Evolutionary conservation across 37 sponge, comb jelly and placozoan species (phyloP), one percentile per base, ranked within the genome.

Genomic region (Corticium candelabrum): DNA sequence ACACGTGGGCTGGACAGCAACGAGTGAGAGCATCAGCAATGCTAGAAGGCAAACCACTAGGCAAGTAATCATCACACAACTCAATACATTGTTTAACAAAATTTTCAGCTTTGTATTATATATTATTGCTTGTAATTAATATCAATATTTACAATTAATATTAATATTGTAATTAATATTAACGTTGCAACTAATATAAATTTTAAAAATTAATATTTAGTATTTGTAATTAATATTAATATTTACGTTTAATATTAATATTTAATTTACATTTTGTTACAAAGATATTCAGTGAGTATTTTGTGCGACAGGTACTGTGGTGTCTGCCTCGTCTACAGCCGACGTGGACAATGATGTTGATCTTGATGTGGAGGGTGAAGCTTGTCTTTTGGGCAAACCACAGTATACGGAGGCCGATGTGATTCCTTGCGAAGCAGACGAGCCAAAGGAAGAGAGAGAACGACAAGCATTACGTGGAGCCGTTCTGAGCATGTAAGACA

Each of bases 351-450:
- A 2, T 35, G 79, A 77, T 34, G 74, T 32, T 67, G 77, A 77
- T 40, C 31, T 82, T 41, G 82, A 77, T 40, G 32, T 82, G 37
- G 82, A 82, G 57, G 77, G 76, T 32, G 82, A 82, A 41, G 78
- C 31, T 39, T 57, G 38, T n/a, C 50, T 39, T 34, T 82, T 79
- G 35, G 82, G 82, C 1, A 62, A 62, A 40, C 68, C 31, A 1
- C 82, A 82, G 79, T 82, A 82, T 30, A 1, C 36, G 15, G 82
- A 82, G 32, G 78, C 35, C 4, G 82, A 82, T 38, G 34, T 82
- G 1, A 82, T 82, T 11, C 82, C 82, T 37, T 82, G 82, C 38
- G 37, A 4, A 31, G 76, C 68, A 1, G 79, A 77, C 74, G 78
- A 56, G 21, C 32, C 69, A 27, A 37, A 39, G 4, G 82, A 82